Percentiles rank a stretch among this genome's conserved stretches.
These are phyloP conservation scores for Corynorhinus townsendii DNA, from an alignment of 2,113 vertebrate genomes.

Conservation along the genomic window DNA sequence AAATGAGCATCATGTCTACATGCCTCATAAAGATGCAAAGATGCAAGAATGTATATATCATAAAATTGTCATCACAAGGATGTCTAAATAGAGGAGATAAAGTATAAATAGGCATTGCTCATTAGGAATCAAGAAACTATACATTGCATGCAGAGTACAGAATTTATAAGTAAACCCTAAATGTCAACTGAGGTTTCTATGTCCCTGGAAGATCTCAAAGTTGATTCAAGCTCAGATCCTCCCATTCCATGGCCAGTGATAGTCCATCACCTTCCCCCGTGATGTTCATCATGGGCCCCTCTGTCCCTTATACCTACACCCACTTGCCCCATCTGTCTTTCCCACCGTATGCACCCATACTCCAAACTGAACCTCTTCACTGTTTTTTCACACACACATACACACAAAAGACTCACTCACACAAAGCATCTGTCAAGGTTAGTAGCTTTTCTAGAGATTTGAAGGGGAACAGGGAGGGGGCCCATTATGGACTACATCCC, in stretches of 20 bases:
- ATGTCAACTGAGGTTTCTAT: background rate
- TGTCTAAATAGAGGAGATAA: background rate
- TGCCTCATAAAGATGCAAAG: background rate
- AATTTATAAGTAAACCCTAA: background rate
- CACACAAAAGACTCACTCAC: background rate
- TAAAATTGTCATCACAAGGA: background rate
- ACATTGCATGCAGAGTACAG: background rate
- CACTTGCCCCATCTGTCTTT: background rate
- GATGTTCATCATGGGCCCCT: background rate
- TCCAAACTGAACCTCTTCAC: background rate
- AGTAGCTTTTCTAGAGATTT: background rate
- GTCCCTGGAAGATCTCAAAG: background rate
- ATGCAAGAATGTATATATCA: background rate
- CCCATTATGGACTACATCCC: accelerated
- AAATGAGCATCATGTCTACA: background rate
- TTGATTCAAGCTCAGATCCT: background rate
- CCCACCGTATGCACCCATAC: background rate
- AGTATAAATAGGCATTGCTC: background rate
- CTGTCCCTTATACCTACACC: background rate
- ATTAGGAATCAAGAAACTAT: background rate
- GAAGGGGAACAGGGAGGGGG: background rate
- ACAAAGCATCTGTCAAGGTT: background rate
- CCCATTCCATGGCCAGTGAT: background rate
- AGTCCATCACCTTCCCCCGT: background rate
- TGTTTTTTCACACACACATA: background rate